These are phyloP conservation scores for Oligia fasciuncula DNA, from an alignment of 2,888 invertebrate species.

Conservation along the genomic window DNA sequence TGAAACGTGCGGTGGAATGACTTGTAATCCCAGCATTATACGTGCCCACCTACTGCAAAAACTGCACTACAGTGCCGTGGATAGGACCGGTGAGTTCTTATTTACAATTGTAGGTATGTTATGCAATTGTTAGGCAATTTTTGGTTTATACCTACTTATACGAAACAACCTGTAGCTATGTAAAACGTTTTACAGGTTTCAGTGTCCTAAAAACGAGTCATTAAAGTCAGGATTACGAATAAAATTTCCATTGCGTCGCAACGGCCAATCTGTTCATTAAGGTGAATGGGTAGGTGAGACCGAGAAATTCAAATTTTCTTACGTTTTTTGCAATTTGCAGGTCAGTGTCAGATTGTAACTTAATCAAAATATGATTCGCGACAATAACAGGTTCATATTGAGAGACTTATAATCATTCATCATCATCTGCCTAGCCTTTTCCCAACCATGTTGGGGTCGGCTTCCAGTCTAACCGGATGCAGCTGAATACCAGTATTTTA, in stretches of 20 bases:
- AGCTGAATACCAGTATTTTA: no score
- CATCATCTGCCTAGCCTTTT: no score
- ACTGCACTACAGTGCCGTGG: no score
- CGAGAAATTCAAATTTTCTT: no score
- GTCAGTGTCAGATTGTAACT: no score
- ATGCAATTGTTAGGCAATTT: background rate
- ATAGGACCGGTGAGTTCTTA: background rate
- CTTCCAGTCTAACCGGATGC: no score
- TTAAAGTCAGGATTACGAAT: constrained; percentile 31
- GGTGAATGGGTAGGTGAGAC: no score
- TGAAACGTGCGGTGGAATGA: background rate
- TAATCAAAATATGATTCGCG: no score
- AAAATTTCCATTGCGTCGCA: constrained; percentile 32
- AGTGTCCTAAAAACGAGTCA: constrained; percentile 38
- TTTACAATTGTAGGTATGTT: background rate
- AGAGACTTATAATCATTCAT: no score
- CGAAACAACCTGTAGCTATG: background rate
- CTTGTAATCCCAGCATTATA: background rate
- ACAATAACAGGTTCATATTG: no score
- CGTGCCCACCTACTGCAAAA: background rate
- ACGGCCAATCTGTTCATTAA: background rate
- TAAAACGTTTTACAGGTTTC: constrained; percentile 27
- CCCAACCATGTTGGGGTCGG: no score
- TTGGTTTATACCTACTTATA: background rate
- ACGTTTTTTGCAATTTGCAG: no score